Base-by-base conservation (phyloP, 2,113 vertebrate species). In the Phyllostomus discolor region DNA sequence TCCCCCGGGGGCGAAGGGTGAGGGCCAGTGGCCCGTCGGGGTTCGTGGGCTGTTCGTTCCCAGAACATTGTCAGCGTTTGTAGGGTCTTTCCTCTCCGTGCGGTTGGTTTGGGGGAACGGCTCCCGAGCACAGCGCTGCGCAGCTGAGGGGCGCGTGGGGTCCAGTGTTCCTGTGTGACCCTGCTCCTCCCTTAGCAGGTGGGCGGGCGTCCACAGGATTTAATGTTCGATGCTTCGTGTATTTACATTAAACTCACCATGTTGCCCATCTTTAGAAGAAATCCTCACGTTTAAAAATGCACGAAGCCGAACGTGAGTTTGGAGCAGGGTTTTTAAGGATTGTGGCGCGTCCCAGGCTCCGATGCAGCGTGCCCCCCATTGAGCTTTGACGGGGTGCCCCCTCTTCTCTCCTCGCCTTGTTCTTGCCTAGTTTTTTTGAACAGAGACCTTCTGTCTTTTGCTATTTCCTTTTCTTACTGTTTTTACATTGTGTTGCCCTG, bases 121-220 rank as follows among this genome's bases (percentile, higher is more conserved):
- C 78, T 12, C 59, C 0, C 0, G 20, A 64, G n/a, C 52, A 6
- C 1, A 0, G 26, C 16, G 26, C 15, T 10, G 20, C 2, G 22
- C 43, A 7, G 57, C 5, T 33, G 79, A 64, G 8, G 2, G 22
- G 22, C 33, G 8, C 46, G 11, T 16, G 31, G 52, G 72, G 4
- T 86, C 24, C 11, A 15, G 7, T 5, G 5, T 24, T 59, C 31
- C 17, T 28, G 3, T 73, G 83, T 46, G 41, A 31, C 4, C 28
- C 31, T 31, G n/a, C 48, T 70, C 0, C 31, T 86, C 43, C 62
- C 2, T n/a, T 9, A 38, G 43, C n/a, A 17, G 4, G 7, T 14
- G 35, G 73, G 73, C 26, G 48, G 22, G 41, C 67, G 41, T 84
- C 35, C 22, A 12, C 31, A 41, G 52, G 38, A 35, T 10, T 52